Conservation (phyloP, 2,888 invertebrate species). For the Yponomeuta evonymella region DNA sequence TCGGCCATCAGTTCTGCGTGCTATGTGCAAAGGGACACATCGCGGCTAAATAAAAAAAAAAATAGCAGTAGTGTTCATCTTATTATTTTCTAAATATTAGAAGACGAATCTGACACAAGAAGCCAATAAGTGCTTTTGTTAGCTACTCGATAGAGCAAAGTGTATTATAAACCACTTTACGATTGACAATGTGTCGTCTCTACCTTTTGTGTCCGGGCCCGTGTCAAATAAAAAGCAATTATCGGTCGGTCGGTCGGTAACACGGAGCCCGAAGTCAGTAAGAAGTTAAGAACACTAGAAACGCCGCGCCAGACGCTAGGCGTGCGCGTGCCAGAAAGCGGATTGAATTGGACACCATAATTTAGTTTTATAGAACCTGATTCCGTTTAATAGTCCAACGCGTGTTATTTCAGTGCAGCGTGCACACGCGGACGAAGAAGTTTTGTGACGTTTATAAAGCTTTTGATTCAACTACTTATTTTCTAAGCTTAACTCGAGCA, state of each 20-base stretch:
- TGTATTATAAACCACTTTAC: not conserved
- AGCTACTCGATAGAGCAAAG: no score
- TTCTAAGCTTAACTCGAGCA: no score
- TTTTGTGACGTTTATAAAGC: not conserved
- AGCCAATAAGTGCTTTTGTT: not conserved
- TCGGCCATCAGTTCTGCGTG: no score
- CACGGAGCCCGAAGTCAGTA: not conserved
- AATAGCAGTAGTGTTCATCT: no score
- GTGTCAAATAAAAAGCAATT: not conserved
- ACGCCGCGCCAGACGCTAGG: not conserved
- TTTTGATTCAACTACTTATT: not conserved
- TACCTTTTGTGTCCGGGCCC: not conserved
- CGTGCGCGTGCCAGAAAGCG: not conserved
- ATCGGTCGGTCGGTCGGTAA: not conserved
- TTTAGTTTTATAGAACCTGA: not conserved
- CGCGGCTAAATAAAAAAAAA: no score
- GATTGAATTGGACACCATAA: not conserved
- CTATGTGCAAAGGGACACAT: no score
- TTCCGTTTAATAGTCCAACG: not conserved
- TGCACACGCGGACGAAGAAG: not conserved
- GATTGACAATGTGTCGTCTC: not conserved
- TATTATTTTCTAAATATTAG: no score
- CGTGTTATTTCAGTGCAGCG: not conserved
- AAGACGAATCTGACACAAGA: not conserved
- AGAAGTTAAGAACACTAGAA: not conserved